phyloP scores from a whole-genome alignment of 2,888 invertebrate genomes.

The Xestia ashworthii region DNA sequence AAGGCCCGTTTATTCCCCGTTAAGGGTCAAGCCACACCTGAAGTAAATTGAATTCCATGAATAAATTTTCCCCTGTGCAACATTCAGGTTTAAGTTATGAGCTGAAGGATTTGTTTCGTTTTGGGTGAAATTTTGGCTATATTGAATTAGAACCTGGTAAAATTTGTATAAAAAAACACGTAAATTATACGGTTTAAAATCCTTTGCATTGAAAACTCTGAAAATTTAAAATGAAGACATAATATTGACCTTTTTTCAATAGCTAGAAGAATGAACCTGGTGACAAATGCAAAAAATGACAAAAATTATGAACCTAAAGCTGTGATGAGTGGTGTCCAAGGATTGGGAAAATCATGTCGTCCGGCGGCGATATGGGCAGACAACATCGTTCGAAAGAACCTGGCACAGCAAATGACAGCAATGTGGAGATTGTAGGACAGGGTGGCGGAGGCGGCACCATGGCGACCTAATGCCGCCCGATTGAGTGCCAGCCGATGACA shows the following conservation, averaged over 20 bases:
- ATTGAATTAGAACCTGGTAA: background rate
- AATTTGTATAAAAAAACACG: background rate
- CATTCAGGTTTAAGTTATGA: conserved; percentile 63
- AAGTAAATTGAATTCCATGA: conserved; percentile 88
- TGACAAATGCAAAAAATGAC: background rate
- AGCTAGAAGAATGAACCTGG: background rate
- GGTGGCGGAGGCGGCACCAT: too few species aligned
- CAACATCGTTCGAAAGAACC: background rate
- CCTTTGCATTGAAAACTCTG: background rate
- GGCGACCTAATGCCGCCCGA: too few species aligned
- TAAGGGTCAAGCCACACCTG: conserved; percentile 88
- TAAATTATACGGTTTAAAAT: background rate
- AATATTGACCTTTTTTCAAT: too few species aligned
- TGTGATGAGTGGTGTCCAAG: background rate
- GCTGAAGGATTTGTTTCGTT: conserved; percentile 35
- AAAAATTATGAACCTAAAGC: background rate
- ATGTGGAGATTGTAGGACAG: too few species aligned
- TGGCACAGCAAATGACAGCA: too few species aligned
- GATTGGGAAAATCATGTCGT: background rate
- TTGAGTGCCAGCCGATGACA: too few species aligned
- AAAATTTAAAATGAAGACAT: background rate
- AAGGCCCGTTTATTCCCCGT: conserved; percentile 85
- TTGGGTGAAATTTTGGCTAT: background rate
- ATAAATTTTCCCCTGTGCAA: conserved; percentile 81
- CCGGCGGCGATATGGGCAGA: background rate